Percentiles rank a stretch among this genome's conserved stretches.
These are phyloP conservation scores for Camponotus pennsylvanicus DNA, from an alignment of 1,140 invertebrate genomes.

Conservation along the genomic window DNA sequence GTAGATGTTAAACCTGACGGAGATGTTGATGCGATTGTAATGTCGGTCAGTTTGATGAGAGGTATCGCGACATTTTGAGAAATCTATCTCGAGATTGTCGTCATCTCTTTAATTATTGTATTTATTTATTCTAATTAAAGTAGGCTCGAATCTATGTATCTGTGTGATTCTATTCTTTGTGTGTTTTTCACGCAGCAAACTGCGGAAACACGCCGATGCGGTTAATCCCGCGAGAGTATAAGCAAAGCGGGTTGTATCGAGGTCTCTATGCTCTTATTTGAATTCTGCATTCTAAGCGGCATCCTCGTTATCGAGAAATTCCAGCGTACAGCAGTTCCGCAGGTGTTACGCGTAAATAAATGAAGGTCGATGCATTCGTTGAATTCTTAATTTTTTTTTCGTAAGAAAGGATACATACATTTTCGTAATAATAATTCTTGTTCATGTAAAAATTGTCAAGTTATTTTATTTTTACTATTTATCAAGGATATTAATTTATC, in stretches of 20 bases:
- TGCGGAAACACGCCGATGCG: background rate
- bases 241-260: conserved; percentile 11
- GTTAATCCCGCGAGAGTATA: conserved; percentile 32
- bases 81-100: background rate
- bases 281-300: conserved; percentile 33
- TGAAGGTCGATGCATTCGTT: conserved; percentile 7
- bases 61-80: background rate
- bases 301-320: conserved; percentile 56
- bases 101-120: background rate
- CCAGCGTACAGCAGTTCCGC: conserved; percentile 27
- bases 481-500: background rate
- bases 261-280: conserved; percentile 52
- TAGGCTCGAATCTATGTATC: background rate
- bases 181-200: background rate
- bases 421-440: background rate
- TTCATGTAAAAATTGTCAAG: background rate
- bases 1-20: background rate
- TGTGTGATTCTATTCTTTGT: background rate
- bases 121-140: background rate
- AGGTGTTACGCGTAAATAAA: conserved; percentile 52
- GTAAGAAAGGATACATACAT: background rate
- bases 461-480: background rate
- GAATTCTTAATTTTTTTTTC: conserved; percentile 23
- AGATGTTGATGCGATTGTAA: background rate
- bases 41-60: too few species aligned